Percentiles rank a stretch among this genome's conserved stretches.
These are phyloP conservation scores for Phocides pigmalion DNA, from an alignment of 1,140 invertebrate genomes.

Conservation along the genomic window DNA sequence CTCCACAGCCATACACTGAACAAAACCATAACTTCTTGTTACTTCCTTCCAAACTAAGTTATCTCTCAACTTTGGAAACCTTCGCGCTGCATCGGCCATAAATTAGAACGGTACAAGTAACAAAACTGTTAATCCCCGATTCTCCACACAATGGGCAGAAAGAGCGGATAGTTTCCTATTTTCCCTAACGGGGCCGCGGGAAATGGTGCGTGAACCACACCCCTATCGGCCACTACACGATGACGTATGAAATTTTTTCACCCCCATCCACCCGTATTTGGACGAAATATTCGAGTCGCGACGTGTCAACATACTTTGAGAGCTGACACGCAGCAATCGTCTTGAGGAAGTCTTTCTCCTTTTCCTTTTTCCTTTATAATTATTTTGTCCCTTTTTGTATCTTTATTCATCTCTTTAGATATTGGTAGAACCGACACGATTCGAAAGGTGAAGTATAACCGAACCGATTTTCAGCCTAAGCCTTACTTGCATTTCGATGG, in stretches of 20 bases:
- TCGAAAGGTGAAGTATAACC: no score
- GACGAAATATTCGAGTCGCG: slow-evolving; percentile 28
- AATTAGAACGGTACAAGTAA: slow-evolving; percentile 16
- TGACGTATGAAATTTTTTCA: slow-evolving; percentile 43
- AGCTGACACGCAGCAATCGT: neutral
- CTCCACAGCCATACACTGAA: neutral
- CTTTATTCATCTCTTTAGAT: no score
- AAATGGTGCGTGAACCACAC: slow-evolving; percentile 46
- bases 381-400: neutral
- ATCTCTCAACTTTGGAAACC: slow-evolving; percentile 6
- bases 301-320: neutral
- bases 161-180: slow-evolving; percentile 4
- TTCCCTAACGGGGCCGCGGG: slow-evolving; percentile 18
- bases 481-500: no score
- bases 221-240: slow-evolving; percentile 40
- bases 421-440: no score
- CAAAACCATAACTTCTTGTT: slow-evolving; percentile 18
- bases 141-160: slow-evolving; percentile 15
- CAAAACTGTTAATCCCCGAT: slow-evolving; percentile 19
- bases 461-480: no score
- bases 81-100: slow-evolving; percentile 20
- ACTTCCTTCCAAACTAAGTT: slow-evolving; percentile 16
- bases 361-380: neutral
- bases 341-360: no score
- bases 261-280: slow-evolving; percentile 30